Conservation (phyloP, 2,888 invertebrate species). For the Aethes cnicana region DNA sequence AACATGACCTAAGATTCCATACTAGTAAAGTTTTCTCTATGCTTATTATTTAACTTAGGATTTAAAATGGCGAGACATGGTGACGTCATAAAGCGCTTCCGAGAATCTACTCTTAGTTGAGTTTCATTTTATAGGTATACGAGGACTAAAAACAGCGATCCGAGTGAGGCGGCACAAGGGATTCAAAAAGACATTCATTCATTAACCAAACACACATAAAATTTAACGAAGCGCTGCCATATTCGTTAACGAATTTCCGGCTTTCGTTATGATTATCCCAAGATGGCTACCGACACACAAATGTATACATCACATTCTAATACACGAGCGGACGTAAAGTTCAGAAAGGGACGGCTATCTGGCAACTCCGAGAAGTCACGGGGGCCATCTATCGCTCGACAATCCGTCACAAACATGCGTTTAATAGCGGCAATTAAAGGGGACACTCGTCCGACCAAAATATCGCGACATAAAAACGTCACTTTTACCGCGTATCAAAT, state of each 20-base stretch:
- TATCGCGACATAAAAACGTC: constrained; percentile 75
- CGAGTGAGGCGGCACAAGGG: constrained; percentile 62
- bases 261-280: constrained; percentile 65
- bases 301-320: constrained; percentile 50
- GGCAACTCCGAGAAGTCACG: constrained; percentile 39
- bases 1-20: neutral
- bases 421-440: constrained; percentile 76
- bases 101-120: neutral
- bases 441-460: constrained; percentile 69
- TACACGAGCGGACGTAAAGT: constrained; percentile 35
- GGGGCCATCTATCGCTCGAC: constrained; percentile 65
- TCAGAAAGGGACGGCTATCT: constrained; percentile 45
- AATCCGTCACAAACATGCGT: constrained; percentile 68
- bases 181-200: constrained; percentile 76
- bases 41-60: constrained; percentile 3
- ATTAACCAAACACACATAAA: constrained; percentile 78
- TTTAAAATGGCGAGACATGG: neutral
- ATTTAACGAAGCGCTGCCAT: constrained; percentile 77
- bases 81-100: constrained; percentile 5
- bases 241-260: constrained; percentile 80
- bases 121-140: constrained; percentile 19
- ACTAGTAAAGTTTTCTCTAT: neutral
- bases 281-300: constrained; percentile 43
- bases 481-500: constrained; percentile 72
- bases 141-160: constrained; percentile 9